Percentiles rank a stretch among this genome's conserved stretches.
Evolutionary conservation across 2,888 invertebrate genomes (phyloP).

Genomic region (Eulithis prunata): DNA sequence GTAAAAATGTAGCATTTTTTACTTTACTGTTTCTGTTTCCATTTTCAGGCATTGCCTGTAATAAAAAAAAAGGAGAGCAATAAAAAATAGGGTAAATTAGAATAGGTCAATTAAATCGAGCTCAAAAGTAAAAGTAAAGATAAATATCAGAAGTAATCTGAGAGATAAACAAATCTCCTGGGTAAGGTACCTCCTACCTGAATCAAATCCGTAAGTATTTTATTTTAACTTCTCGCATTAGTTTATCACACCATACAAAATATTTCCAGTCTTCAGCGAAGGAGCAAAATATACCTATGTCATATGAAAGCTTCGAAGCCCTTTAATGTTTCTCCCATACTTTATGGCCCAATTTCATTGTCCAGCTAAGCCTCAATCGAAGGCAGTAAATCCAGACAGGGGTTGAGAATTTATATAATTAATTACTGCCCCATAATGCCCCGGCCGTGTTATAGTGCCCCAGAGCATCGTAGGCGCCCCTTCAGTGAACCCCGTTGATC

Average conservation of each 20-base stretch:
- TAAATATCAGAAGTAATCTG: too few relatives aligned
- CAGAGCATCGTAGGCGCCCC: constrained; percentile 59
- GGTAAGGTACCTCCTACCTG: too few relatives aligned
- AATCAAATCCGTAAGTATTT: too few relatives aligned
- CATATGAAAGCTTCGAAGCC: constrained; percentile 25
- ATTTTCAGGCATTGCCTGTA: too few relatives aligned
- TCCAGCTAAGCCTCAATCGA: constrained; percentile 55
- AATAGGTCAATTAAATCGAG: too few relatives aligned
- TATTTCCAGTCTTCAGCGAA: background rate
- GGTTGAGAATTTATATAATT: constrained; percentile 69
- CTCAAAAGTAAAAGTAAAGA: too few relatives aligned
- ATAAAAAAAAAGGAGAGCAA: too few relatives aligned
- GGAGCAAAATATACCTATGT: constrained; percentile 11
- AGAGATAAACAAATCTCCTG: too few relatives aligned
- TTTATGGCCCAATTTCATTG: constrained; percentile 42
- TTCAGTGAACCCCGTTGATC: constrained; percentile 61
- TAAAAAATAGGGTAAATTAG: too few relatives aligned
- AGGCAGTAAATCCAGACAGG: constrained; percentile 50
- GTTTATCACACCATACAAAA: background rate
- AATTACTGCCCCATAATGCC: constrained; percentile 68
- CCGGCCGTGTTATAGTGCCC: constrained; percentile 63
- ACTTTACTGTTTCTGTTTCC: too few relatives aligned
- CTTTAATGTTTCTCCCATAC: constrained; percentile 23
- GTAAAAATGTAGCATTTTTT: too few relatives aligned
- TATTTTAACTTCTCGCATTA: too few relatives aligned